phyloP scores from a whole-genome alignment of 2,113 vertebrate genomes.

The Paramormyrops kingsleyae region DNA sequence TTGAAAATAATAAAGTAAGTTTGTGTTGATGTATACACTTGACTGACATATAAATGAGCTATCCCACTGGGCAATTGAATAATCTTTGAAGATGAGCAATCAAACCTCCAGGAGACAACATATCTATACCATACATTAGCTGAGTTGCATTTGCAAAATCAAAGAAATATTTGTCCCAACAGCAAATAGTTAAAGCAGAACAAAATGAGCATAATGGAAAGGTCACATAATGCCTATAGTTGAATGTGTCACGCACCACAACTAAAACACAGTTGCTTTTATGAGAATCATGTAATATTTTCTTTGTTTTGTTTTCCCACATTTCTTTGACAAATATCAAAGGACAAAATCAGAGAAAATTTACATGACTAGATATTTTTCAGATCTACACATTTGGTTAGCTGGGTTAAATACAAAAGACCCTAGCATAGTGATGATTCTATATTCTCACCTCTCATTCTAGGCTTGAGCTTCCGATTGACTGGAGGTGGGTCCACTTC shows the following conservation, averaged over 20 bases:
- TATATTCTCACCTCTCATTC: conserved; percentile 71
- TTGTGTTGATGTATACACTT: not conserved
- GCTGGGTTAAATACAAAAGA: not conserved
- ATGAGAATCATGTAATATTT: not conserved
- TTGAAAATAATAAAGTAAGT: not conserved
- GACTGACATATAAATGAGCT: not conserved
- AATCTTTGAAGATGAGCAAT: not conserved
- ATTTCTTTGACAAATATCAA: not conserved
- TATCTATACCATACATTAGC: not conserved
- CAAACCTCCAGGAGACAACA: not conserved
- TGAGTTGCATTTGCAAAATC: not conserved
- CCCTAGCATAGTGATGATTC: not conserved
- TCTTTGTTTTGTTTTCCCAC: not conserved
- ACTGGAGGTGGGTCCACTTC: conserved; percentile 82
- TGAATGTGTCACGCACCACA: not conserved
- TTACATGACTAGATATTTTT: not conserved
- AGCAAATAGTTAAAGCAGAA: not conserved
- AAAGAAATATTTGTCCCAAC: conserved; percentile 5
- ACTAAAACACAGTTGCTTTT: not conserved
- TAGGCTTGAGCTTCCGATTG: conserved; percentile 90
- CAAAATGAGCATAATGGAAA: not conserved
- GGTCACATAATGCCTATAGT: not conserved
- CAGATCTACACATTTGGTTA: not conserved
- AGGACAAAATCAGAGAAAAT: not conserved
- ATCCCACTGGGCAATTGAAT: not conserved